Base-by-base conservation (phyloP, 2,113 vertebrate species). In the Paramormyrops kingsleyae region DNA sequence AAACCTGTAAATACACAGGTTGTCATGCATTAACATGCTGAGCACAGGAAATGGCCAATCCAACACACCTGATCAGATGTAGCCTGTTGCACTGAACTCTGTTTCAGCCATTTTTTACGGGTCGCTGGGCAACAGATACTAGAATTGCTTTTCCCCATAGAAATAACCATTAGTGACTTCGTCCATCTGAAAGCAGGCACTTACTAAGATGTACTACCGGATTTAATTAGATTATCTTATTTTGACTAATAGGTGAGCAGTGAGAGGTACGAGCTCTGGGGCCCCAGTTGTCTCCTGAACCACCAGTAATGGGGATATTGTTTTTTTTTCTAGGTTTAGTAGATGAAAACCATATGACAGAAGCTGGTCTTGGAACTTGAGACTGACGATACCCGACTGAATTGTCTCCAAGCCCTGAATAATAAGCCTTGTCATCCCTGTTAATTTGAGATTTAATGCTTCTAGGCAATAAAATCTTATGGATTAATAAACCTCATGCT, bases 171-270 rank as follows among this genome's bases (percentile, higher is more conserved):
- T 52, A 77, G 46, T 21, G 19, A n/a, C 21, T n/a, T 15, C 4
- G 66, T 39, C 62, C 46, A 9, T 88, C 46, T 42, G 47, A 77
- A 15, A 13, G 46, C 66, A 77, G 46, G 10, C 88, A 50, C 88
- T 74, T 66, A 77, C 62, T 9, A 21, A 74, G 66, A n/a, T 52
- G 62, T 59, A 66, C 66, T 52, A 77, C 70, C 66, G 52, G 44
- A 74, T 88, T 88, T 88, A 74, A 80, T 88, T 88, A 88, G 62
- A 88, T 50, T 52, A 52, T 49, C n/a, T 80, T 31, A 27, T 47
- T 88, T 47, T 88, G 46, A 35, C 66, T 88, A 88, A 88, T 77
- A 77, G 49, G 66, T 52, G 27, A 66, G 17, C 27, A 42, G 1
- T 88, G 88, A 77, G 62, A 77, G 88, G 88, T 44, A 52, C 1